Base-by-base conservation (phyloP, 2,797 vertebrate species). In the Leptatherina wallacei region DNA sequence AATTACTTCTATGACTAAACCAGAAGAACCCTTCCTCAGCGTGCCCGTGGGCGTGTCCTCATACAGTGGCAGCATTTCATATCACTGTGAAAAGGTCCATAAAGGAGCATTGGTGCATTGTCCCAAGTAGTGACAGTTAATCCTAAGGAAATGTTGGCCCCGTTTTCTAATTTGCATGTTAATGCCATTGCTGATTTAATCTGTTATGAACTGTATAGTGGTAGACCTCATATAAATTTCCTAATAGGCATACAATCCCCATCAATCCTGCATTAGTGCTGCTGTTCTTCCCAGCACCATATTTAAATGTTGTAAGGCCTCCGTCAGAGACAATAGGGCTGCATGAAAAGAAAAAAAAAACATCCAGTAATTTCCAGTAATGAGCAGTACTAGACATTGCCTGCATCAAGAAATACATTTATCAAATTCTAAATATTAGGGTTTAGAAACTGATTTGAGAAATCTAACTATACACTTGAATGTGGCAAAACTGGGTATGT, bases 151-250 rank as follows among this genome's bases (percentile, higher is more conserved):
- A 92, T 91, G 93, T 84, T 90, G 80, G 82, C 82, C 70, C 68
- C 73, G 82, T 87, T 91, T 92, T 93, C 89, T 86, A 90, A 93
- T 94, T 94, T 94, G 91, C 91, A 94, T 94, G 88, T 83, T 94
- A 94, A 93, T 93, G 85, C 75, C 75, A 73, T 85, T 85, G 79
- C 82, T 89, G 92, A 89, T 93, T 91, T 87, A 86, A 92, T 93
- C 85, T 91, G 80, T 78, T 75, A 90, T 63, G 83, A 83, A 71
- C 82, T 69, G 79, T 84, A 81, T 86, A 81, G 88, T 81, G 80
- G 79, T 89, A 85, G 87, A 77, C 82, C 80, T 92, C 88, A 80
- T 85, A 85, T 81, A 86, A 89, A 78, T 85, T 79, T 74, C 73
- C 78, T 72, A 82, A 87, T 69, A 85, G 78, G 80, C 82, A 84